Base-by-base conservation (phyloP, 2,888 invertebrate species). In the Acronicta aceris region DNA sequence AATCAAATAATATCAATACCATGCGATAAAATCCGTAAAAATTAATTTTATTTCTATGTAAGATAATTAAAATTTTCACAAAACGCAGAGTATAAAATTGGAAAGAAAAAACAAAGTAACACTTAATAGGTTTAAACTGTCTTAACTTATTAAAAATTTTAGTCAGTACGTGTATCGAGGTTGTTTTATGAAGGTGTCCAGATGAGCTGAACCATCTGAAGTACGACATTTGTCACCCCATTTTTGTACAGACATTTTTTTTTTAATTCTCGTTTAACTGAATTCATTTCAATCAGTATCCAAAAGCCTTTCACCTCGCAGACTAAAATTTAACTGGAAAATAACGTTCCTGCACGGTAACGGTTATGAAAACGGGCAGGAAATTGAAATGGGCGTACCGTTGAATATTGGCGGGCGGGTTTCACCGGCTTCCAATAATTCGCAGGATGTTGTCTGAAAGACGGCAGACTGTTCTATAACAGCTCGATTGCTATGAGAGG, bases 341-440 rank as follows among this genome's bases (percentile, higher is more conserved):
- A 78, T 74, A 80, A 71, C 78, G 78, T 79, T 81, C 76, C 79
- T 64, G 59, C 69, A 75, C 74, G 76, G 76, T 71, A 76, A 75
- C 69, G 81, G 79, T 81, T 82, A 83, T 85, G 87, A 88, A 87
- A 89, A 86, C 88, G 81, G 85, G 65, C 90, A 90, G 93, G 93
- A 93, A 92, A 93, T 93, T 91, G 90, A 85, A 92, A 90, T 92
- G 91, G 93, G 92, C 92, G 93, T 87, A 76, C 77, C 88, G 76
- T 74, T 82, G 87, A 84, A 90, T 89, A 89, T 89, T 87, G 88
- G 82, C 87, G 81, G 84, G 87, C 87, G 87, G 84, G 80, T 74
- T 74, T 75, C 74, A 76, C 62, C 85, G 81, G 86, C 83, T 82
- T 71, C 84, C 89, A 82, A 86, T 91, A 89, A 90, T 86, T 89